A percentile compares a stretch with the other conserved stretches of the same genome.
Evolutionary conservation across 1,140 invertebrate genomes (phyloP).

Genomic region (Pentalonia nigronervosa): DNA sequence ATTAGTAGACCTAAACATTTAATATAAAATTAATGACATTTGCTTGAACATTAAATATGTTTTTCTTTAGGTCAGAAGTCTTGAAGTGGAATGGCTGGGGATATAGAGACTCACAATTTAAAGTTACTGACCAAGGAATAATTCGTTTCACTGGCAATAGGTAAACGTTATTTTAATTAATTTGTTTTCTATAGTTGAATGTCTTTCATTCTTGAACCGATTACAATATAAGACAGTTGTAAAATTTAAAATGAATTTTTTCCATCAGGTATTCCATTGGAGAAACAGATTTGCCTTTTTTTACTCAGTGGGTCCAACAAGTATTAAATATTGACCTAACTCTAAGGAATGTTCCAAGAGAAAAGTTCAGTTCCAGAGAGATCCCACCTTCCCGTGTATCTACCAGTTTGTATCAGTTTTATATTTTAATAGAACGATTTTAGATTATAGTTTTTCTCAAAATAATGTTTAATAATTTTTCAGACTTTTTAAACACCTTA

Average conservation of each 20-base stretch:
- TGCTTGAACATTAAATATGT: constrained; percentile 31
- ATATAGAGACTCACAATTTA: constrained; percentile 90
- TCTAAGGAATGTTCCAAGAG: constrained; percentile 46
- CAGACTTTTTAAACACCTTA: constrained; percentile 72
- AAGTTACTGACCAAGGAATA: constrained; percentile 70
- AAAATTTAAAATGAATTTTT: constrained; percentile 57
- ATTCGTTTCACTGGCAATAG: constrained; percentile 77
- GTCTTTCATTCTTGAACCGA: not conserved
- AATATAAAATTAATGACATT: not conserved
- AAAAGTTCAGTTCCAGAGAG: constrained; percentile 64
- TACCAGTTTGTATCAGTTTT: not conserved
- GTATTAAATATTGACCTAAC: constrained; percentile 74
- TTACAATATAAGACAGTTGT: not conserved
- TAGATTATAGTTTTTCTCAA: not conserved
- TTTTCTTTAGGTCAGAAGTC: constrained; percentile 75
- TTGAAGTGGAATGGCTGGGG: constrained; percentile 99
- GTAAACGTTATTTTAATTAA: constrained; percentile 64
- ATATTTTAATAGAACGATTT: not conserved
- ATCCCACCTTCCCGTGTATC: constrained; percentile 67
- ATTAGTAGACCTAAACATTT: not conserved
- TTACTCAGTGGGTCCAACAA: constrained; percentile 81
- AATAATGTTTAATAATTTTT: constrained; percentile 62
- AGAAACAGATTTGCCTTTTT: constrained; percentile 77
- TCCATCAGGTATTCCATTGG: constrained; percentile 82
- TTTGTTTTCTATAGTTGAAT: not conserved